These are phyloP conservation scores for Cyprinodon diabolis DNA, from an alignment of 2,797 vertebrate genomes.

Conservation along the genomic window DNA sequence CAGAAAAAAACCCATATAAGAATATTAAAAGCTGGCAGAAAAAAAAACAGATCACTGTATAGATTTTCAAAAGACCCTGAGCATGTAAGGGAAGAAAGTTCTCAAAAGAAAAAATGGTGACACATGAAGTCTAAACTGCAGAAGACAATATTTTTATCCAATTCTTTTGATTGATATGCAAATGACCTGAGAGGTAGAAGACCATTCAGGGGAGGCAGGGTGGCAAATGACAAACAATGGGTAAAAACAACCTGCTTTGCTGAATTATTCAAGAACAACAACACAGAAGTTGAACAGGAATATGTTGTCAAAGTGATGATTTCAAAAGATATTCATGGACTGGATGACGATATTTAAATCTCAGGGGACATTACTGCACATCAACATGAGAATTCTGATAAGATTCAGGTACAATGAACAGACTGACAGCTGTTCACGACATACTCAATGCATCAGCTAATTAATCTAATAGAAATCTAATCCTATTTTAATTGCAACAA, in stretches of 20 bases:
- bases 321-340: slow-evolving; percentile 18
- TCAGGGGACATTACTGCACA: slow-evolving; percentile 14
- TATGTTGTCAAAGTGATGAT: slow-evolving; percentile 28
- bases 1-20: slow-evolving; percentile 9
- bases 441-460: slow-evolving; percentile 35
- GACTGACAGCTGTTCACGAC: slow-evolving; percentile 65
- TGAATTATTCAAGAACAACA: slow-evolving; percentile 40
- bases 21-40: slow-evolving; percentile 12
- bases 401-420: slow-evolving; percentile 42
- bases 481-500: slow-evolving; percentile 44
- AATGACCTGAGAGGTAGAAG: slow-evolving; percentile 44
- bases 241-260: slow-evolving; percentile 49
- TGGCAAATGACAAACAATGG: slow-evolving; percentile 42
- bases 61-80: slow-evolving; percentile 9
- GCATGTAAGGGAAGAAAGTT: slow-evolving; percentile 16
- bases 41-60: slow-evolving; percentile 23
- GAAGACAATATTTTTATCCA: slow-evolving; percentile 58
- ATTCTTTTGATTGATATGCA: slow-evolving; percentile 53
- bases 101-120: slow-evolving; percentile 58
- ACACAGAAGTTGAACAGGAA: slow-evolving; percentile 20
- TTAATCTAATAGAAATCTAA: slow-evolving; percentile 60
- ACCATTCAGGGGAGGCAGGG: slow-evolving; percentile 38
- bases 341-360: slow-evolving; percentile 22
- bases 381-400: slow-evolving; percentile 18
- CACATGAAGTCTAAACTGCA: slow-evolving; percentile 46